Evolutionary conservation across 2,888 invertebrate genomes (phyloP), one percentile per base, ranked within the genome.

Genomic region (Tachina grossa): DNA sequence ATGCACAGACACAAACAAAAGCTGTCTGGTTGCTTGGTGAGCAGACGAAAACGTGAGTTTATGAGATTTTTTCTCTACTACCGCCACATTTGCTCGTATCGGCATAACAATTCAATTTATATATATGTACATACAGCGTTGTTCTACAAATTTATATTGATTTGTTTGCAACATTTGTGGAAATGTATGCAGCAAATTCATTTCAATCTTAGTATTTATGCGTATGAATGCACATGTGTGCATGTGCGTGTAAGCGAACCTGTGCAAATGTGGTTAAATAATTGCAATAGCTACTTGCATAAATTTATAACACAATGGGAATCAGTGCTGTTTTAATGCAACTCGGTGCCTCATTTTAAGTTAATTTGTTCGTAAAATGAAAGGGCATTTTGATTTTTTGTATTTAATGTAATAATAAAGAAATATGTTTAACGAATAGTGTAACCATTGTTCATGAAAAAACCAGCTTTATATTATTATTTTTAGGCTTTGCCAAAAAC

Each of bases 211-310:
- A 45, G 39, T 47, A 39, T 53, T n/a, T 11, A 63, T 75, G 3
- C 39, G 59, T 47, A 19, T 47, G 74, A 69, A 55, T 45, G 8
- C 0, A 31, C 13, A 10, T 63, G 19, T 65, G 55, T 68, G 19
- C 9, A 16, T 16, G 57, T 43, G 9, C 45, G 51, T n/a, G 11
- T 57, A n/a, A 39, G 57, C 4, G 31, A 31, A 31, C 16, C n/a
- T 51, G 19, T 19, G n/a, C 19, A 55, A 80, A 49, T 83, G 85
- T 59, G 78, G 75, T 83, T 82, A 83, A 79, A 59, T 75, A 85
- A 83, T 83, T 85, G 65, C 71, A 75, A 47, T 47, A 61, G 16
- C 22, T 39, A 41, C 72, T 51, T 39, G 31, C 59, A 66, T 66
- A 69, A 76, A 71, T 65, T 39, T 65, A 8, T 8, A 63, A 53